Evolutionary conservation across 2,888 invertebrate species (phyloP).

Genomic region (Cryptus viduatorius): DNA sequence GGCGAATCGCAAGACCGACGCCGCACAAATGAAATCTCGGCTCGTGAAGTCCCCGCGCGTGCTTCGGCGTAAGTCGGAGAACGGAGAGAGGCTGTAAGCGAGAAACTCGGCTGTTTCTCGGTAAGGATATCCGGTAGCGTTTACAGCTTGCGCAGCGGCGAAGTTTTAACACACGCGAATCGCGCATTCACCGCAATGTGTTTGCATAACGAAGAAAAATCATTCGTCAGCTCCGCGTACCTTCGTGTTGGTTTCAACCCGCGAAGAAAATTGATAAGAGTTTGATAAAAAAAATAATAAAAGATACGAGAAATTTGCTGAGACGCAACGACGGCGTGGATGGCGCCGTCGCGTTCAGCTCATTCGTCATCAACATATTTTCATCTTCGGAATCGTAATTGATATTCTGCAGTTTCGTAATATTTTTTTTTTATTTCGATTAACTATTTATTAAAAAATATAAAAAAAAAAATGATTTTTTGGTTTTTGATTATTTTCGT

Average conservation of each 20-base stretch:
- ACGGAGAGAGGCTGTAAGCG: slow-evolving; percentile 8
- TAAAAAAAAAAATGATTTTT: neutral
- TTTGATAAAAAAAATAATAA: neutral
- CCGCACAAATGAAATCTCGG: slow-evolving; percentile 27
- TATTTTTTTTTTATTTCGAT: neutral
- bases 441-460: neutral
- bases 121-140: slow-evolving; percentile 70
- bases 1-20: slow-evolving; percentile 14
- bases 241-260: neutral
- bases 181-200: slow-evolving; percentile 2
- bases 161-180: neutral
- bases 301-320: slow-evolving; percentile 8
- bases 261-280: slow-evolving; percentile 26
- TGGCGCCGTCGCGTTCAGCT: neutral
- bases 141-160: slow-evolving; percentile 41
- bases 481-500: neutral
- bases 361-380: neutral
- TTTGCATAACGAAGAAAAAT: slow-evolving; percentile 12
- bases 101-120: slow-evolving; percentile 64
- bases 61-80: neutral
- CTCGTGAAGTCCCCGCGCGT: neutral
- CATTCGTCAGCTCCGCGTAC: slow-evolving; percentile 18
- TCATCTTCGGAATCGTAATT: neutral
- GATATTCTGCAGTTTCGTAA: neutral
- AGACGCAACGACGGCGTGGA: neutral